Evolutionary conservation across 2,888 invertebrate genomes (phyloP).

Genomic region (Nasonovia ribisnigri): DNA sequence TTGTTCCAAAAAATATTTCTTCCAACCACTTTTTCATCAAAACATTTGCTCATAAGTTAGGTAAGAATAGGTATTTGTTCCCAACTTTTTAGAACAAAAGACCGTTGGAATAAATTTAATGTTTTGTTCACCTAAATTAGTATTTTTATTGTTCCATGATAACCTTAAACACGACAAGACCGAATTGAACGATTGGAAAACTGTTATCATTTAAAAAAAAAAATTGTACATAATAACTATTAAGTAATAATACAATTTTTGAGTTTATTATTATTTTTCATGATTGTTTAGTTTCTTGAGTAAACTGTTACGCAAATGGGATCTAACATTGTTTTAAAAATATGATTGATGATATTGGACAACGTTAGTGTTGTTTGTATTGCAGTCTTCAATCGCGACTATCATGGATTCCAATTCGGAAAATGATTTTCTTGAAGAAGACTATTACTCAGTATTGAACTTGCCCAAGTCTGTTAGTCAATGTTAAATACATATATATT

Average conservation of each 20-base stretch:
- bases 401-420: slow-evolving; percentile 66
- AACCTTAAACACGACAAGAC: slow-evolving; percentile 34
- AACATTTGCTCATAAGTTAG: too few species aligned
- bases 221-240: background rate
- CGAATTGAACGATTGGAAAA: background rate
- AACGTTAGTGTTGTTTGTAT: background rate
- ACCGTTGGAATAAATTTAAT: too few species aligned
- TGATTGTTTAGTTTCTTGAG: background rate
- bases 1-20: too few species aligned
- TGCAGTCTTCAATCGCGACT: background rate
- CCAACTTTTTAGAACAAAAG: too few species aligned
- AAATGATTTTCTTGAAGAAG: slow-evolving; percentile 75
- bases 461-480: slow-evolving; percentile 83
- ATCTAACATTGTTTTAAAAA: background rate
- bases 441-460: slow-evolving; percentile 90
- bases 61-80: too few species aligned
- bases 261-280: background rate
- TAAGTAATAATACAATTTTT: background rate
- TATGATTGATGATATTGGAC: background rate
- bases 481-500: background rate
- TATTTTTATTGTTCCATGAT: slow-evolving; percentile 51
- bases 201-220: slow-evolving; percentile 59
- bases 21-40: too few species aligned
- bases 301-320: background rate
- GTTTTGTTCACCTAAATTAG: background rate